Base-by-base conservation (phyloP, 2,888 invertebrate species). In the Netelia fuscicornis region DNA sequence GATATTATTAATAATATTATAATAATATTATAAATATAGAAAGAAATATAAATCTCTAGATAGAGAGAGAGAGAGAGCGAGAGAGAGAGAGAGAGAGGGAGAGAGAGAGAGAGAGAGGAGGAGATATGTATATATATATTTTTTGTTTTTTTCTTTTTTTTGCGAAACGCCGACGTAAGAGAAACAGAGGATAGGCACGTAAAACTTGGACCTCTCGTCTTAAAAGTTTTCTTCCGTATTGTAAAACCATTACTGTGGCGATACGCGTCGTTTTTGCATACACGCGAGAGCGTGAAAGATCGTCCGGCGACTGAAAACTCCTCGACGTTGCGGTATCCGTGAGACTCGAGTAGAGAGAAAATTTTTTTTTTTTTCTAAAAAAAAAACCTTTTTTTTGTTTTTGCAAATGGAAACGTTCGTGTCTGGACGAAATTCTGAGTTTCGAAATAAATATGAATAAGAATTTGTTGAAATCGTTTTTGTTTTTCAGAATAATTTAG, bases 261-360 rank as follows among this genome's bases (percentile, higher is more conserved):
- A 52, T 54, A 71, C 48, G 13, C 11, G 48, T 25, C 60, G 37
- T 76, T 82, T 58, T 72, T 70, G 81, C 81, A 76, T 77, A 64
- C 42, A 9, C 42, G 48, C 72, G 54, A 76, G 81, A 81, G 75
- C 52, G 68, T 44, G 48, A 48, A 48, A 48, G 10, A 48, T 48
- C 48, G 48, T 48, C 10, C 48, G 48, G 13, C 48, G 48, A 13
- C 48, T 48, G 30, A 48, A 48, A 48, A 13, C 48, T 48, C 48
- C 48, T 48, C 48, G 11, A n/a, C 20, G 56, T 52, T 11, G 8
- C 52, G 11, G n/a, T 52, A n/a, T 11, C 52, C 52, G 52, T 2
- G 52, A 52, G 11, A 6, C n/a, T 52, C n/a, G 52, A 52, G 52
- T 0, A 5, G 6, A 5, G 13, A 48, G 13, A 48, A 48, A 48